Percentiles rank a stretch among this genome's conserved stretches.
Conservation (phyloP, 2,888 invertebrate species). For the Timandra comae region DNA sequence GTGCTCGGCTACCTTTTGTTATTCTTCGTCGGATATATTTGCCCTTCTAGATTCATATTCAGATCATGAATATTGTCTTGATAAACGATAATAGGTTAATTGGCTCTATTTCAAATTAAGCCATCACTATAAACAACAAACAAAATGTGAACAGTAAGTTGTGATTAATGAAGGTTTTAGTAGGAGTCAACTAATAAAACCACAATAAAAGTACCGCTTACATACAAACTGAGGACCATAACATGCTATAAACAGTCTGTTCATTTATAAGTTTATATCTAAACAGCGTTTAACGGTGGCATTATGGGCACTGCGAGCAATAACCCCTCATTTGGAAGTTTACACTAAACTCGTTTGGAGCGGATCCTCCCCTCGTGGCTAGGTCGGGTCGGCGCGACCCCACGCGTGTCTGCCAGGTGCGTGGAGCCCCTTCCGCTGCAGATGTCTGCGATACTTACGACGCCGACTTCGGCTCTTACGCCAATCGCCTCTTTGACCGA, state of each 20-base stretch:
- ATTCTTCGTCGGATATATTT: no score
- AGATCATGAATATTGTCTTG: no score
- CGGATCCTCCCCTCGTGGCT: conserved; percentile 40
- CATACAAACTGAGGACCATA: conserved; percentile 17
- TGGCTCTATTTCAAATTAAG: no score
- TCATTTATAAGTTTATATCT: conserved; percentile 33
- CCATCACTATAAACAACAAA: no score
- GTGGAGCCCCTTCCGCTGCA: conserved; percentile 51
- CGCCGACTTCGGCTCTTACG: not conserved
- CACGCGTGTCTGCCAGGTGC: conserved; percentile 64
- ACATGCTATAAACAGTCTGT: conserved; percentile 24
- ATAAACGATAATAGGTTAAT: no score
- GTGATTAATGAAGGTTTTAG: conserved; percentile 12
- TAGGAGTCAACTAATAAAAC: conserved; percentile 26
- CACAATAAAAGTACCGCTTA: conserved; percentile 27
- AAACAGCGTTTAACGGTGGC: conserved; percentile 32
- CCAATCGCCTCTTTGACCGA: not conserved
- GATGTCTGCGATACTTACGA: conserved; percentile 29
- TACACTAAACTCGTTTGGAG: conserved; percentile 45
- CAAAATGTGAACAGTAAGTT: conserved; percentile 4
- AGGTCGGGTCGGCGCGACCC: conserved; percentile 45
- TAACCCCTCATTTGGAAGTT: conserved; percentile 42
- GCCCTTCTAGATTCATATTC: no score
- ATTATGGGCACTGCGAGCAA: conserved; percentile 27
- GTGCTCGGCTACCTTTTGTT: no score